Evolutionary conservation across 2,113 vertebrate species (phyloP).

Genomic region (Verasper variegatus): DNA sequence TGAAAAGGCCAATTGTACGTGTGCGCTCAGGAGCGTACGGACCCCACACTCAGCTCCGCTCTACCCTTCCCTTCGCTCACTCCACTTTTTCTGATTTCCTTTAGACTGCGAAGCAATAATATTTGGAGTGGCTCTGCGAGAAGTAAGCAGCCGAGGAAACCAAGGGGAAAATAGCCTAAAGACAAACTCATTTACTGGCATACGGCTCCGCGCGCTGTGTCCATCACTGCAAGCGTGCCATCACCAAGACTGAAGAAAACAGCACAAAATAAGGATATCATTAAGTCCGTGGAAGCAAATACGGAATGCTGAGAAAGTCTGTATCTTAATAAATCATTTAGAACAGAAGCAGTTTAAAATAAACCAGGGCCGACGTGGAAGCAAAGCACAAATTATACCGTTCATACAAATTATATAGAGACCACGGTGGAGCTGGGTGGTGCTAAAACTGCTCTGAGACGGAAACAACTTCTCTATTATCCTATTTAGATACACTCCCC

Average conservation of each 20-base stretch:
- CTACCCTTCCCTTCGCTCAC: not conserved
- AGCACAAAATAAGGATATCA: conserved; percentile 14
- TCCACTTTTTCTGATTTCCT: conserved; percentile 35
- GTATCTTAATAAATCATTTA: conserved; percentile 6
- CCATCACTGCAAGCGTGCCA: conserved; percentile 17
- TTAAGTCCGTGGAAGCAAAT: conserved; percentile 17
- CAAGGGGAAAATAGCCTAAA: conserved; percentile 51
- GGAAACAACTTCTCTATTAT: conserved; percentile 46
- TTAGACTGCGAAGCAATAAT: conserved; percentile 52
- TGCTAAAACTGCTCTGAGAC: conserved; percentile 28
- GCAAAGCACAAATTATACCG: conserved; percentile 16
- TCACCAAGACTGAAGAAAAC: not conserved
- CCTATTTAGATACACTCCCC: conserved; percentile 44
- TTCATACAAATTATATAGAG: conserved; percentile 37
- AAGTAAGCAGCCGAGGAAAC: conserved; percentile 51
- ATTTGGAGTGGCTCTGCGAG: conserved; percentile 49
- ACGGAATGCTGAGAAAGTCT: not conserved
- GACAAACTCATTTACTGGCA: conserved; percentile 49
- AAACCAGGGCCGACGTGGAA: conserved; percentile 4
- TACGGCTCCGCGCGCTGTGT: conserved; percentile 34
- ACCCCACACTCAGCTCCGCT: conserved; percentile 12
- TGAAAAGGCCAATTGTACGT: conserved; percentile 31
- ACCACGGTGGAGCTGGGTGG: conserved; percentile 10
- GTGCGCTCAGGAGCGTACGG: conserved; percentile 15
- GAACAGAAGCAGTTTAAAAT: conserved; percentile 13